Evolutionary conservation across 2,113 vertebrate species (phyloP).

Genomic region (Ibidorhyncha struthersii): DNA sequence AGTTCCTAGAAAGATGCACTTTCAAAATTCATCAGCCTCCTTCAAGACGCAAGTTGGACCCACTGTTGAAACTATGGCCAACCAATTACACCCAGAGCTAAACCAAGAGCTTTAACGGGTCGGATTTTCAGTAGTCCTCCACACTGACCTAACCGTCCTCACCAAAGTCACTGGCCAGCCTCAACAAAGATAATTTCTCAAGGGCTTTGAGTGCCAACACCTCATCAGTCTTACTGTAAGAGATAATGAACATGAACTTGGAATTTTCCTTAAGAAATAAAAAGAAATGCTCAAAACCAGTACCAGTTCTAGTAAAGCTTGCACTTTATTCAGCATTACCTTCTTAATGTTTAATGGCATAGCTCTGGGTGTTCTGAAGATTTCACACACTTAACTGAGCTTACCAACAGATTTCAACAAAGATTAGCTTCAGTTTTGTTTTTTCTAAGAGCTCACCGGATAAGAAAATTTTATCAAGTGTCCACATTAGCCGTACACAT

Average conservation of each 20-base stretch:
- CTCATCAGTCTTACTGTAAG: not conserved
- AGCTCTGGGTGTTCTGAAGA: not conserved
- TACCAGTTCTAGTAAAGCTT: not conserved
- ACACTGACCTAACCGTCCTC: not conserved
- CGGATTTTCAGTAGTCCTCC: not conserved
- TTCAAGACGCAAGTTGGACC: not conserved
- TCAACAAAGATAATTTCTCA: not conserved
- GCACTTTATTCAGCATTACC: not conserved
- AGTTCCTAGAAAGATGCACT: not conserved
- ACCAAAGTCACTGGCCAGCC: not conserved
- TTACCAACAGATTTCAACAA: not conserved
- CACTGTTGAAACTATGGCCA: accelerated
- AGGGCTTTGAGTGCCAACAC: not conserved
- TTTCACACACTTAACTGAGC: not conserved
- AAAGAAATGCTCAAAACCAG: not conserved
- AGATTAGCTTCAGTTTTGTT: not conserved
- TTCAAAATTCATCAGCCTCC: not conserved
- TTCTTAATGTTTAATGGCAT: not conserved
- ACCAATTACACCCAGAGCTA: not conserved
- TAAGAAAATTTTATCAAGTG: not conserved
- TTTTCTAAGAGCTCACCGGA: accelerated
- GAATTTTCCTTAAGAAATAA: not conserved
- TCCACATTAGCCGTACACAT: not conserved
- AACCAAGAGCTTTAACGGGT: accelerated
- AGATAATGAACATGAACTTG: not conserved